Conservation (phyloP, 2,113 vertebrate genomes). For the Turnix velox region DNA sequence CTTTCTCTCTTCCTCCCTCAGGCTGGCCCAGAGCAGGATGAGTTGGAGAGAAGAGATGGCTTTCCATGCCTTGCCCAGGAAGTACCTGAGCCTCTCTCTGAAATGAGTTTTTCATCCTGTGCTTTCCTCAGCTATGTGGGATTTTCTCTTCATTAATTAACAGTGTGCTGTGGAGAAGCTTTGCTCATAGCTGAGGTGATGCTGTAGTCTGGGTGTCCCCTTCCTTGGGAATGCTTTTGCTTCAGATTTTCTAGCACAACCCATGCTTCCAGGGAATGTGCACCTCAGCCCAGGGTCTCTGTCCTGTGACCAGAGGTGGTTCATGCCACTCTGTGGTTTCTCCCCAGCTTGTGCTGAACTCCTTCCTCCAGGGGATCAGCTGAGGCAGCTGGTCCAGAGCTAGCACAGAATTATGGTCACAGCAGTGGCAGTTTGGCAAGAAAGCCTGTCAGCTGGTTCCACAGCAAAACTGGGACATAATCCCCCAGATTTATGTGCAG, state of each 20-base stretch:
- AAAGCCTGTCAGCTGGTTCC: neutral
- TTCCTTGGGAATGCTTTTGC: neutral
- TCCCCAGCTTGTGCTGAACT: neutral
- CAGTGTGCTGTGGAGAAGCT: neutral
- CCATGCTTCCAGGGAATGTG: neutral
- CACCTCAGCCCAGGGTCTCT: neutral
- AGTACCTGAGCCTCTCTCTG: neutral
- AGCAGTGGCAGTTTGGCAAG: neutral
- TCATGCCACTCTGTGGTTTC: neutral
- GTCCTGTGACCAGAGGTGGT: fast-evolving
- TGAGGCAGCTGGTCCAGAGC: neutral
- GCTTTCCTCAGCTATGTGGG: neutral
- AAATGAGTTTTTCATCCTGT: neutral
- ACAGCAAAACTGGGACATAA: neutral
- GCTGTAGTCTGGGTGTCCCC: neutral
- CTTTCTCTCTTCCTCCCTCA: neutral
- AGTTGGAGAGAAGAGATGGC: neutral
- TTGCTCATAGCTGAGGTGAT: neutral
- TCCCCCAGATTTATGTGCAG: neutral
- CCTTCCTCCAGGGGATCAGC: neutral
- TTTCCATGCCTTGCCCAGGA: neutral
- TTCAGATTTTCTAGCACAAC: neutral
- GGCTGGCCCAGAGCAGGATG: neutral
- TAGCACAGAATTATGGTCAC: neutral
- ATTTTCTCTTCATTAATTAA: neutral